Evolutionary conservation across 1,140 invertebrate species (phyloP).

Genomic region (Antheraea pernyi): DNA sequence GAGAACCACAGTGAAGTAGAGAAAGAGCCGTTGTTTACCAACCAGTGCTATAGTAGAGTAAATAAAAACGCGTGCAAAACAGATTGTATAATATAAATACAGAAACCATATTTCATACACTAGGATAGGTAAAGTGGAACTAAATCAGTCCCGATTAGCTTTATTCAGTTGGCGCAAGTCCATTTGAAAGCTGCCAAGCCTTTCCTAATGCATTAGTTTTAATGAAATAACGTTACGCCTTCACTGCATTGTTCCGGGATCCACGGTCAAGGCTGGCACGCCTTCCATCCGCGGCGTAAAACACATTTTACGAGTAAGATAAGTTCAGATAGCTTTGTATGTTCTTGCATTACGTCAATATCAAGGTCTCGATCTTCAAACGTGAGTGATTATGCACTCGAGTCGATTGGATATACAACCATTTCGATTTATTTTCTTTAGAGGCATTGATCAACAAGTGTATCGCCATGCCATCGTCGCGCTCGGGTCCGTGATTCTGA

Average conservation of each 20-base stretch:
- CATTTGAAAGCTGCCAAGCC: conserved; percentile 3
- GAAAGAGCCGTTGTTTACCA: too few relatives aligned
- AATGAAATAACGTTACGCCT: conserved; percentile 11
- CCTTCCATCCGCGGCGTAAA: background rate
- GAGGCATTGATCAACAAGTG: too few relatives aligned
- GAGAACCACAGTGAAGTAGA: too few relatives aligned
- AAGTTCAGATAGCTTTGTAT: background rate
- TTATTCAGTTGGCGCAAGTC: background rate
- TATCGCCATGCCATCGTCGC: too few relatives aligned
- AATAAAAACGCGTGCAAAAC: too few relatives aligned
- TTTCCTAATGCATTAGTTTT: conserved; percentile 9
- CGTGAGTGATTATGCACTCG: background rate
- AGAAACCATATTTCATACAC: background rate
- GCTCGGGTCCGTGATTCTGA: too few relatives aligned
- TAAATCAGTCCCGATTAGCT: background rate
- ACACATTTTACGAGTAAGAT: background rate
- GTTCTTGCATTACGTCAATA: background rate
- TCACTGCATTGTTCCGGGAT: conserved; percentile 9
- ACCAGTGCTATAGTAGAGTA: too few relatives aligned
- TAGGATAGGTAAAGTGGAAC: background rate
- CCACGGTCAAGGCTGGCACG: conserved; percentile 20
- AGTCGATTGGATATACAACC: background rate
- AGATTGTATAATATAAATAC: background rate
- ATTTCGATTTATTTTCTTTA: background rate
- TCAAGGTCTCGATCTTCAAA: background rate